Conservation (phyloP, 1,140 invertebrate species). For the Zaprionus capensis region DNA sequence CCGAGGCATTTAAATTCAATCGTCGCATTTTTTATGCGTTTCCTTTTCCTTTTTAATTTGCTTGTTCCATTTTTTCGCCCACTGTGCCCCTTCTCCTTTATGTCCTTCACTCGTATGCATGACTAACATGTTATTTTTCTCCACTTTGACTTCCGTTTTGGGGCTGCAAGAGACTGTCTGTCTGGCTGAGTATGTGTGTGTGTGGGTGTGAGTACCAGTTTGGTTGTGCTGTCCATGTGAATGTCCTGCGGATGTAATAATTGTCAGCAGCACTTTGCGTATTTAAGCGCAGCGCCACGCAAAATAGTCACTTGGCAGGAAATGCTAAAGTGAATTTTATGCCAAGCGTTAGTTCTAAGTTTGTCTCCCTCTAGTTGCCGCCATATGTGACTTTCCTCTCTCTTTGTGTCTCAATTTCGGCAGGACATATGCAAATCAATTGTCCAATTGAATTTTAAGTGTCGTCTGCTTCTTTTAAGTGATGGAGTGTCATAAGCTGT, state of each 20-base stretch:
- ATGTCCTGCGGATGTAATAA: constrained; percentile 79
- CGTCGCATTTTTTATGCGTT: constrained; percentile 76
- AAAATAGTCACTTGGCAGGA: constrained; percentile 63
- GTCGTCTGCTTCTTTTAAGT: constrained; percentile 39
- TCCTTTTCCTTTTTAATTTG: constrained; percentile 79
- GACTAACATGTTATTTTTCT: constrained; percentile 56
- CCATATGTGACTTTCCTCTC: background rate
- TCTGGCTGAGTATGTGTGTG: constrained; percentile 5
- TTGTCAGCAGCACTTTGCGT: constrained; percentile 78
- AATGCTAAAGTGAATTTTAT: constrained; percentile 78
- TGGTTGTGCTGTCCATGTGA: constrained; percentile 30
- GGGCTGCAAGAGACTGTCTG: constrained; percentile 12
- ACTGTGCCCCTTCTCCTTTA: background rate
- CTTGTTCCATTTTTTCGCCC: constrained; percentile 48
- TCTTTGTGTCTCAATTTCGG: constrained; percentile 6
- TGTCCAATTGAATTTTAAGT: constrained; percentile 53
- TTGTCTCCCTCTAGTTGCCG: background rate
- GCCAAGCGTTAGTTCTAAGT: constrained; percentile 45
- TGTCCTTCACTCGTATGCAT: constrained; percentile 23
- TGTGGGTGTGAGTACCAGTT: constrained; percentile 17
- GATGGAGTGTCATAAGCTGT: background rate
- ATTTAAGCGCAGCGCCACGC: constrained; percentile 68
- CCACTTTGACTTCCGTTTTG: constrained; percentile 54
- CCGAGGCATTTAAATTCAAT: constrained; percentile 78
- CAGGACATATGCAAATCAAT: constrained; percentile 45